Base-by-base conservation (phyloP, 2,888 invertebrate genomes). In the Ennomos fuscantarius region DNA sequence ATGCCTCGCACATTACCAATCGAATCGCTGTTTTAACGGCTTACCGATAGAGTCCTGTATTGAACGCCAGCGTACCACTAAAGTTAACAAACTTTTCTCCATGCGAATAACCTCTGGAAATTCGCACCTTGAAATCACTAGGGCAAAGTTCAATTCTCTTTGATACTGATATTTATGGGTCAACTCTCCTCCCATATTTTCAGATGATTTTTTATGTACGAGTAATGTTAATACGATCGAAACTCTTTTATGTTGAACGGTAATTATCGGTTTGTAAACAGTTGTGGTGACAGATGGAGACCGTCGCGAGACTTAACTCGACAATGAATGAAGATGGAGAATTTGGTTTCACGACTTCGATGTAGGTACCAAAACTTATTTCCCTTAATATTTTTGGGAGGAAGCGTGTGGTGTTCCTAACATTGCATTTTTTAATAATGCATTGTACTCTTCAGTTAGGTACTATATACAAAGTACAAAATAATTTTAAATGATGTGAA, bases 11-110 rank as follows among this genome's bases (percentile, higher is more conserved):
- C 79, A 78, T 31, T 78, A 82, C 71, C 79, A 72, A 44, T 63
- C 81, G 74, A 89, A 72, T 82, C 78, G 73, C 79, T 79, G 81
- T 84, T 88, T 82, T 87, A 88, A 74, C 61, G 41, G 62, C 74
- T 73, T 78, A 81, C 79, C 77, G 77, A 86, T 88, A 89, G 76
- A 83, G 87, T 84, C 74, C 72, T 75, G 64, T 80, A 82, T 90
- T 73, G 74, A 71, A 72, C 75, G 78, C 47, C 65, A 56, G 61
- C 56, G 49, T 71, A 73, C 62, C 78, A 69, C 69, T 78, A 76
- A 55, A 67, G 66, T 70, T 55, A 63, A 68, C 70, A 72, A 57
- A 58, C 55, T 62, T 54, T 59, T 43, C 46, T 56, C 32, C 48
- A 64, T 55, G 72, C 71, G 54, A 55, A 59, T 71, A 71, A 78